Evolutionary conservation across 2,888 invertebrate species (phyloP), one percentile per base, ranked within the genome.

Genomic region (Ashinkailepas kermadecensis): DNA sequence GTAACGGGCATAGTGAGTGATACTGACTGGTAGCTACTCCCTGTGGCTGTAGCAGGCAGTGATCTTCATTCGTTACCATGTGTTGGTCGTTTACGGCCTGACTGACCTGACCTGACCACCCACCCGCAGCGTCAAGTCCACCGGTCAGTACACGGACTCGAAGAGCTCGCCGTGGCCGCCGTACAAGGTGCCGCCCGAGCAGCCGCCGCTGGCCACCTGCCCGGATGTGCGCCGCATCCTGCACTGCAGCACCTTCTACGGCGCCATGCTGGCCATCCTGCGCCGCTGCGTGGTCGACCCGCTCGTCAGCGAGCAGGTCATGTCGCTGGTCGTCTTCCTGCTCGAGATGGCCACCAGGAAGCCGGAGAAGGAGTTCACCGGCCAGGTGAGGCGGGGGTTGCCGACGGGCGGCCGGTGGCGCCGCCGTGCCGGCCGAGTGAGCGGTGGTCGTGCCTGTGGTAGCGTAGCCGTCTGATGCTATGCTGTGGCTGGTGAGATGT

Each of bases 281-380:
- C 93, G 94, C 88, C 94, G 95, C 86, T 94, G 95, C 83, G 92
- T 95, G 81, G 91, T 92, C 86, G 92, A 88, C 70, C 90, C 91
- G 83, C 90, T 90, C 85, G 90, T 94, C 82, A 93, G 95, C 80
- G 97, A 98, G 88, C 95, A 96, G 88, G 92, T 96, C 85, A 90
- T 97, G 85, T 95, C 96, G 81, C 89, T 97, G 82, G 92, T 94
- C 80, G 90, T 97, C 23, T 96, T 95, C 87, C 90, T 98, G 82
- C 89, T 98, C 83, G 94, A 95, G 87, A 93, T 95, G 87, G 93
- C 95, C 59, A 91, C 95, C 12, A 90, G 89, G 82, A 88, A 88
- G 82, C 81, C 83, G 13, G 83, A 84, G 79, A 80, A 80, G 58
- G 78, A 64, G 39, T 78, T 81, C 64, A 81, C 82, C 67, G 81